Conservation (phyloP, 2,888 invertebrate species). For the Herminia tarsipennalis region DNA sequence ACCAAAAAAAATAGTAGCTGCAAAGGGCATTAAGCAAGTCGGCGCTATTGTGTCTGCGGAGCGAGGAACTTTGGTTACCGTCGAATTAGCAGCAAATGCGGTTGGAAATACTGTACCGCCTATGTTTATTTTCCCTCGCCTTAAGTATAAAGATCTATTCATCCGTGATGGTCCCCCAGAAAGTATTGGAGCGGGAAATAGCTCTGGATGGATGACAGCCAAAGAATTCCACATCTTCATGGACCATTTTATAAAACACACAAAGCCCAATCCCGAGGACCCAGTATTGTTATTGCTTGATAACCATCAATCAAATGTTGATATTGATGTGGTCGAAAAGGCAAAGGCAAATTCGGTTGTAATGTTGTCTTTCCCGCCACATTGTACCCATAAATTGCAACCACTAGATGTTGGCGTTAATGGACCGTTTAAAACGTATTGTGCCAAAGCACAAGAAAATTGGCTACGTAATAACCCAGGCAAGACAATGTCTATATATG, state of each 20-base stretch:
- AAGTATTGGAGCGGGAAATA: conserved; percentile 13
- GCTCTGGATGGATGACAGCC: conserved; percentile 12
- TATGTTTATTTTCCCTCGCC: conserved; percentile 2
- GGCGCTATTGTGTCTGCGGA: background rate
- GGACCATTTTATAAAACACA: background rate
- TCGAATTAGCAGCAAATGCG: background rate
- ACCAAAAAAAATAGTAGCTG: conserved; percentile 1
- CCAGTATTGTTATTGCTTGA: conserved; percentile 1
- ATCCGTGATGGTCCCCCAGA: background rate
- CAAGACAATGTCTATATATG: background rate
- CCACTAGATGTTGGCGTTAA: background rate
- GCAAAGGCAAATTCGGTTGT: conserved; percentile 33
- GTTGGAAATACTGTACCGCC: background rate
- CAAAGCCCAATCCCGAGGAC: background rate
- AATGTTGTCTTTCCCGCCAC: conserved; percentile 22
- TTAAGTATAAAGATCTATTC: conserved; percentile 1
- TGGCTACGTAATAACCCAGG: background rate
- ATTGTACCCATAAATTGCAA: background rate
- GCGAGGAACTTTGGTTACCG: background rate
- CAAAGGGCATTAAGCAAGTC: background rate
- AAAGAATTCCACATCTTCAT: conserved; percentile 1
- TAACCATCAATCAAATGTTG: conserved; percentile 34
- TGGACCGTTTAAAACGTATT: background rate
- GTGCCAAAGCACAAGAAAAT: background rate
- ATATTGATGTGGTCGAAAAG: conserved; percentile 29